Percentiles rank a stretch among this genome's conserved stretches.
phyloP scores from a whole-genome alignment of 1,140 invertebrate species.

The Solenopsis fugax region DNA sequence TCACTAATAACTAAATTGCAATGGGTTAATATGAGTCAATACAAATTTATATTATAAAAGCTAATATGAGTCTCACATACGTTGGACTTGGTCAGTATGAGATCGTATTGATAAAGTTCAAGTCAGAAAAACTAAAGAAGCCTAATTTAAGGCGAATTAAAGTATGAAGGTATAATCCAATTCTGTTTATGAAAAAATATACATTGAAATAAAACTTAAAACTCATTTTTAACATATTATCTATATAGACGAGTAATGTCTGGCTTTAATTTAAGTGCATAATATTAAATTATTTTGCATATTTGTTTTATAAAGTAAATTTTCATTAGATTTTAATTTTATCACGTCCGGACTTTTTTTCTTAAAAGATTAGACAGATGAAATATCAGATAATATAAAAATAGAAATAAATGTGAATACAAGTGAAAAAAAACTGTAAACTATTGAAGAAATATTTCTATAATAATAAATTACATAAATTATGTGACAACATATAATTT shows the following conservation, averaged over 20 bases:
- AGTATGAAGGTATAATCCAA: no score
- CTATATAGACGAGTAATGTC: neutral
- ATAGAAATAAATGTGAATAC: neutral
- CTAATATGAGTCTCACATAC: no score
- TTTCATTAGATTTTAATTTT: neutral
- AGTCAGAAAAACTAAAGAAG: no score
- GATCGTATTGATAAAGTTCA: no score
- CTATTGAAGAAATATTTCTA: neutral
- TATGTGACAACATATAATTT: neutral
- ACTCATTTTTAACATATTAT: neutral
- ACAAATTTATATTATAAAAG: no score
- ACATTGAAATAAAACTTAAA: neutral
- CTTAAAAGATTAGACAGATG: neutral
- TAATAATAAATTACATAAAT: neutral
- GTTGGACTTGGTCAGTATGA: no score
- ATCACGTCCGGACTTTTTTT: neutral
- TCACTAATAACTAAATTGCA: no score
- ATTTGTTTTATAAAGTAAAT: neutral
- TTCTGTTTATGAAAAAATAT: no score
- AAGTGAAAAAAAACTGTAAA: neutral
- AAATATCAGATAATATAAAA: neutral
- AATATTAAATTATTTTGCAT: neutral
- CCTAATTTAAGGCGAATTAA: no score
- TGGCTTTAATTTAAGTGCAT: neutral
- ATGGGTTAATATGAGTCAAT: no score